Conservation (phyloP, 2,113 vertebrate species). For the Jaculus jaculus region DNA sequence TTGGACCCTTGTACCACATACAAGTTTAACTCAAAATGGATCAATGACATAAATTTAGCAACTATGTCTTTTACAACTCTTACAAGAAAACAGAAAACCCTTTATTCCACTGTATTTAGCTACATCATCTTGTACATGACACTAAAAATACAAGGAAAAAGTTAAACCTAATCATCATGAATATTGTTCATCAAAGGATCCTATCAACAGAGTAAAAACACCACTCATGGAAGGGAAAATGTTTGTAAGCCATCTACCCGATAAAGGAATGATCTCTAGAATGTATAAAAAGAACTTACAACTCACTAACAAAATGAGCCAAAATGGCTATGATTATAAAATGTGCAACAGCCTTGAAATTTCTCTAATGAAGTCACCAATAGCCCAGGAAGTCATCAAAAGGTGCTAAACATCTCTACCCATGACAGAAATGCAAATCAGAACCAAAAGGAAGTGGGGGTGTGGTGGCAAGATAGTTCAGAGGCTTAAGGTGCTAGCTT, state of each 20-base stretch:
- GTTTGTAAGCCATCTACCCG: not conserved
- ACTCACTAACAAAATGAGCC: not conserved
- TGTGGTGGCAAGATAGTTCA: too few relatives aligned
- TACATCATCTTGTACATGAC: not conserved
- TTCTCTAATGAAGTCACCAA: not conserved
- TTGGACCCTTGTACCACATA: not conserved
- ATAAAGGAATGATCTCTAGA: not conserved
- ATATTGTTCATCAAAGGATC: not conserved
- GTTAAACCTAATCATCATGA: not conserved
- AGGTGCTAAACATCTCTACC: not conserved
- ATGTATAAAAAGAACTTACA: not conserved
- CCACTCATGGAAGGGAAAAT: not conserved
- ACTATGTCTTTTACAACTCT: not conserved
- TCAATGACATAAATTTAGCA: not conserved
- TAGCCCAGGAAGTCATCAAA: not conserved
- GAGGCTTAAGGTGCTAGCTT: too few relatives aligned
- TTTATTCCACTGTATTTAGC: not conserved
- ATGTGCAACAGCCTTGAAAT: not conserved
- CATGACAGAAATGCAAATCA: not conserved
- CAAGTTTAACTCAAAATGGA: not conserved
- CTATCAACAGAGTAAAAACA: conserved; percentile 9
- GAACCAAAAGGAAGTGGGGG: not conserved
- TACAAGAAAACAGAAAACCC: not conserved
- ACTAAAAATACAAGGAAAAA: not conserved
- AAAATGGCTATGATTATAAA: not conserved